Percentiles rank a stretch among this genome's conserved stretches.
Conservation (phyloP, 2,888 invertebrate genomes). For the Rhopalosiphum nymphaeae region DNA sequence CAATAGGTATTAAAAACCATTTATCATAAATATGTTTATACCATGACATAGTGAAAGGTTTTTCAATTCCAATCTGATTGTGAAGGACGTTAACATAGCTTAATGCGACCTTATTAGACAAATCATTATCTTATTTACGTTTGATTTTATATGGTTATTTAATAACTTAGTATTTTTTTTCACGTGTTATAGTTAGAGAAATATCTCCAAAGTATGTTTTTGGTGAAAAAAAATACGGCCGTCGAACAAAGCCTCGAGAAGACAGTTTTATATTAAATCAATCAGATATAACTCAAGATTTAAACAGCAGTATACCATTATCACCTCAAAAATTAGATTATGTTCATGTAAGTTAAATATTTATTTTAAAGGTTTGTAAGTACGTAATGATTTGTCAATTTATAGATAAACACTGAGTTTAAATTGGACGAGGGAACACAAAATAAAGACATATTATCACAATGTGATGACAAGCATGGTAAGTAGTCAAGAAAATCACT, state of each 20-base stretch:
- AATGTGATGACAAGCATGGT: constrained; percentile 54
- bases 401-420: constrained; percentile 34
- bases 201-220: constrained; percentile 81
- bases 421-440: constrained; percentile 28
- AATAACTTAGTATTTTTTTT: constrained; percentile 32
- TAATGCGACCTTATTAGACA: constrained; percentile 29
- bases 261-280: constrained; percentile 49
- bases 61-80: constrained; percentile 41
- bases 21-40: constrained; percentile 29
- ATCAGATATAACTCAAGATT: constrained; percentile 31
- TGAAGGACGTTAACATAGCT: constrained; percentile 24
- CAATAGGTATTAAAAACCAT: constrained; percentile 36
- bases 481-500: not conserved
- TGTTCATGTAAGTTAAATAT: constrained; percentile 32
- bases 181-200: constrained; percentile 74
- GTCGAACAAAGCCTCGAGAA: constrained; percentile 76
- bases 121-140: constrained; percentile 4
- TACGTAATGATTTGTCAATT: not conserved
- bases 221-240: constrained; percentile 82
- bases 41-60: constrained; percentile 50
- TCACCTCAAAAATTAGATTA: constrained; percentile 43
- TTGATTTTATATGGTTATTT: constrained; percentile 26
- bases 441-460: constrained; percentile 39
- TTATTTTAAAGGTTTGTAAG: not conserved
- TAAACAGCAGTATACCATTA: constrained; percentile 32